These are phyloP conservation scores for Limonius californicus DNA, from an alignment of 1,140 invertebrate species.

Conservation along the genomic window DNA sequence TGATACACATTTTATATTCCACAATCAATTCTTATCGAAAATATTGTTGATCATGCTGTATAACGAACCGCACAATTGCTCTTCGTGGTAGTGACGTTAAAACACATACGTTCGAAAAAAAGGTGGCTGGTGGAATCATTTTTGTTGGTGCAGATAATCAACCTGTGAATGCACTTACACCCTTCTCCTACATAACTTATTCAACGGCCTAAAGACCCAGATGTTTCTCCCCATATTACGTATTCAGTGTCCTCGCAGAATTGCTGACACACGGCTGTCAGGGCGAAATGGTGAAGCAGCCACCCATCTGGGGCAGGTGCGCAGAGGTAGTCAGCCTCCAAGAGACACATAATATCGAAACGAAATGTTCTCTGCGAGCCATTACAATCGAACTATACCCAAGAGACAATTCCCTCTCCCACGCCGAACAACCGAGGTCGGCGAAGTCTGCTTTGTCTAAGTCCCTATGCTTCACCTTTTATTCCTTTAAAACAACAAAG, in stretches of 20 bases:
- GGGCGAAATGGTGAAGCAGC: slow-evolving; percentile 1
- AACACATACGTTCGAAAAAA: too few relatives aligned
- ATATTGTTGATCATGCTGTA: too few relatives aligned
- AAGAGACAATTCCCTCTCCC: slow-evolving; percentile 18
- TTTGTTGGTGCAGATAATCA: neutral
- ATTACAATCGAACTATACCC: slow-evolving; percentile 29
- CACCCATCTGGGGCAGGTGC: slow-evolving; percentile 11
- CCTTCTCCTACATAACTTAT: neutral
- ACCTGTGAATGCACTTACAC: neutral
- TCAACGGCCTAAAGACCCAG: slow-evolving; percentile 7
- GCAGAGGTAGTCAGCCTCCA: slow-evolving; percentile 15
- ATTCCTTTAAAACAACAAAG: slow-evolving; percentile 9
- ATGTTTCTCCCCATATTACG: slow-evolving; percentile 7
- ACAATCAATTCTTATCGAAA: too few relatives aligned
- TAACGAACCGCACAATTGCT: too few relatives aligned
- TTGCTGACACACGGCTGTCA: slow-evolving; percentile 8
- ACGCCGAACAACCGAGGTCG: slow-evolving; percentile 11
- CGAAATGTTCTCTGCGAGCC: slow-evolving; percentile 25
- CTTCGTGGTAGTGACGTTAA: too few relatives aligned
- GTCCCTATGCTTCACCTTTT: slow-evolving; percentile 21
- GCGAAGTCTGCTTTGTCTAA: slow-evolving; percentile 15
- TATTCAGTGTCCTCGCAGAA: slow-evolving; percentile 8
- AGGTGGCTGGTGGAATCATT: too few relatives aligned
- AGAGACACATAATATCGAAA: slow-evolving; percentile 24
- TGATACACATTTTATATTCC: too few relatives aligned